Evolutionary conservation across 2,797 vertebrate genomes (phyloP), one percentile per base, ranked within the genome.

Genomic region (Pangasius larnaudii): DNA sequence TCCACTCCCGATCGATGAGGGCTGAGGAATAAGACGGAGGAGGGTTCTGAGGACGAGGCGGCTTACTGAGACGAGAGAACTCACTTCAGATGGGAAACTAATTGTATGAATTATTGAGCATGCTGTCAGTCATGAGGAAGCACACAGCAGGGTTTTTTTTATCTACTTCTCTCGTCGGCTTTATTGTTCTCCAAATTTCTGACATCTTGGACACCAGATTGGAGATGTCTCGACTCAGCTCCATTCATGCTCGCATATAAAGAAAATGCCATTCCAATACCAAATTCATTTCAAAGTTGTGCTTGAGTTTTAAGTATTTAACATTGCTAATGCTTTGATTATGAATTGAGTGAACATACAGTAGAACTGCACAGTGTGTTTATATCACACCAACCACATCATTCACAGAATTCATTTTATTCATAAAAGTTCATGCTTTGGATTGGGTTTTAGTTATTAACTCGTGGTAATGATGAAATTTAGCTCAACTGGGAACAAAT

Each of bases 101-200:
- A 95, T 96, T 94, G 94, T 95, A 95, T 96, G 94, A 95, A 95
- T 96, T 94, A 95, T 95, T 94, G 94, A 96, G 91, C 79, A 93
- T 90, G 90, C 93, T 94, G 93, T 94, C 94, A 85, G 87, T 91
- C 90, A 87, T 94, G 94, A 95, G 91, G 91, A 93, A 95, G 93
- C 92, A 91, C 89, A 87, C 92, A 91, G 93, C 92, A 86, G 89
- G 77, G 74, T 72, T 39, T 36, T 36, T 36, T 56, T 79, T 56
- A 80, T 75, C 84, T 79, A 39, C 46, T 86, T 67, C 92, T 46
- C 56, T 71, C 30, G 69, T 84, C 89, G 49, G 24, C 56, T 53
- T n/a, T 42, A 39, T 74, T 88, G 42, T 83, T 74, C 51, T 74
- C 24, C 33, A 74, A 74, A 82, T 83, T 49, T 63, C 27, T 83